Base-by-base conservation (phyloP, 2,113 vertebrate genomes). In the Channa argus region DNA sequence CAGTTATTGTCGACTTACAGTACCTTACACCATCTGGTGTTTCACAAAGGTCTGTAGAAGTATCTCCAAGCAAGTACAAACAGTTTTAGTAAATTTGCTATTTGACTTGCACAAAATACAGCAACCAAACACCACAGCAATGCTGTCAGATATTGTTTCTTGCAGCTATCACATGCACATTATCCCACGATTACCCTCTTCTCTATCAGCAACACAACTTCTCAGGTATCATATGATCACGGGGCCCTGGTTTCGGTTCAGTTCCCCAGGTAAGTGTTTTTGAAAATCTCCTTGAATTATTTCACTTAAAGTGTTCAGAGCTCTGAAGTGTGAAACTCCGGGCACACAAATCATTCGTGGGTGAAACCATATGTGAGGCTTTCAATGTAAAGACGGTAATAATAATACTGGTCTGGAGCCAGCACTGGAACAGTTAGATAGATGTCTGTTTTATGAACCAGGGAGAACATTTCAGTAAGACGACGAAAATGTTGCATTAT, bases 181-280 rank as follows among this genome's bases (percentile, higher is more conserved):
- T 80, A 63, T 83, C 80, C 6, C 8, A 45, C 15, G 74, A 85
- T 85, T 84, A 44, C 83, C 37, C 33, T 70, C 7, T 44, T n/a
- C 47, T 72, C 24, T 55, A 37, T 70, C 44, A 44, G 37, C n/a
- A 43, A 37, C 36, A 8, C 54, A 7, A 64, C 80, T 43, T 86
- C 70, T 84, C 83, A 13, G 46, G 60, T 83, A 71, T 90, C 88
- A 60, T 71, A 62, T 59, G 80, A 86, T 84, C 83, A 38, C 14
- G n/a, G 60, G 15, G 58, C 33, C 11, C 75, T 2, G 60, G 13
- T 70, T 64, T 85, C 71, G 13, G 72, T 64, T 85, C 71, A 82
- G 64, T 72, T 68, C 77, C 66, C 79, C 63, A 71, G 79, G 77
- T 89, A 74, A 80, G 73, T 44, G 63, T 79, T 71, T 76, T 73